phyloP scores from a whole-genome alignment of 23 tunicate genomes.

The Pegea sp. region DNA sequence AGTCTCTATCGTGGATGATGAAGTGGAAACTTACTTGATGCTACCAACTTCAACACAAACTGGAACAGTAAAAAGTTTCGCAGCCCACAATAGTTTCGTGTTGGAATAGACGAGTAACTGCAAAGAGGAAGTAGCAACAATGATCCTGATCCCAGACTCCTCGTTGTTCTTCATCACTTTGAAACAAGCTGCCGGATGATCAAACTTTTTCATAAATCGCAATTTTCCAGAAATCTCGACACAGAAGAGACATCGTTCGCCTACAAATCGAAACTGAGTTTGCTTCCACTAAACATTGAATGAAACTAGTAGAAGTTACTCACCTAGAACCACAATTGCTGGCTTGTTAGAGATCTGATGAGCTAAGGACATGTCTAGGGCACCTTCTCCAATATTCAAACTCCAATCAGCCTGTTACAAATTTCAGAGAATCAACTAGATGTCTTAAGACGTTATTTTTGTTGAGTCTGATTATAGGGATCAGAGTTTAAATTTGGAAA shows the following conservation, averaged over 20 bases:
- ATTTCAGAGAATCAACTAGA: too few species aligned
- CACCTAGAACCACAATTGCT: constrained; percentile 43
- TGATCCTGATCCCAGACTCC: constrained; percentile 3
- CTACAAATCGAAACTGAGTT: too few species aligned
- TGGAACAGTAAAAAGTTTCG: constrained; percentile 13
- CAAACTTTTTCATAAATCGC: constrained; percentile 51
- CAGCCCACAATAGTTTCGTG: constrained; percentile 39
- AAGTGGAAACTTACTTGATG: constrained; percentile 38
- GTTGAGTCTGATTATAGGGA: too few species aligned
- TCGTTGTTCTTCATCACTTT: constrained; percentile 3
- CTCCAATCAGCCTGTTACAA: constrained; percentile 65
- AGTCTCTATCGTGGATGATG: too few species aligned
- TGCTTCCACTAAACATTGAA: too few species aligned
- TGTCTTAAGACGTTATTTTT: too few species aligned
- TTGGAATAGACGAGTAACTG: constrained; percentile 34
- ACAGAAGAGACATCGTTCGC: constrained; percentile 56
- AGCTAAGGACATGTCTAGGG: constrained; percentile 33
- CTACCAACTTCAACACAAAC: constrained; percentile 16
- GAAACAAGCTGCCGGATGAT: constrained; percentile 37
- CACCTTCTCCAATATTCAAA: constrained; percentile 48
- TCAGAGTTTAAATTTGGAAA: too few species aligned
- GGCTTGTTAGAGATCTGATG: constrained; percentile 5
- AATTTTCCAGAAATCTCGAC: constrained; percentile 29
- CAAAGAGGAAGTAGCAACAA: constrained; percentile 48
- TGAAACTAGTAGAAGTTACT: constrained; percentile 1